A percentile compares a stretch with the other conserved stretches of the same genome.
Evolutionary conservation across 2,797 vertebrate species (phyloP).

Genomic region (Carduelis carduelis): DNA sequence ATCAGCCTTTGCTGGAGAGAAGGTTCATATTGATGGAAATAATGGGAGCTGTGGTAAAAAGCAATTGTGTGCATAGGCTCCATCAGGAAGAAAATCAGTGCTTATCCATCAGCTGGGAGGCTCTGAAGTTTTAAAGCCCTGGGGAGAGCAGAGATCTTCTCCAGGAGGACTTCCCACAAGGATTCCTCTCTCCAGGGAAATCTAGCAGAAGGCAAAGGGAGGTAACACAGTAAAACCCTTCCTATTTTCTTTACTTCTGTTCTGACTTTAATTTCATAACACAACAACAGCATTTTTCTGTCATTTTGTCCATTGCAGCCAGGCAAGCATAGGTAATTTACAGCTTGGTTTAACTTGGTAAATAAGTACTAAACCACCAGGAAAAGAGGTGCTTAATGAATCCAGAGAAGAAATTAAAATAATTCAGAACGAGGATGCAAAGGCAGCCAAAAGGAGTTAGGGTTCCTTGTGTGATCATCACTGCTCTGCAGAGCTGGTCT

Average conservation of each 20-base stretch:
- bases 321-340: conserved; percentile 10
- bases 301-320: neutral
- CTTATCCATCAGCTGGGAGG: neutral
- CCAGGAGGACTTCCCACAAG: neutral
- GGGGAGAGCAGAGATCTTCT: neutral
- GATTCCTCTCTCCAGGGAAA: neutral
- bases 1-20: neutral
- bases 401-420: conserved; percentile 2
- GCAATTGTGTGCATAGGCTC: neutral
- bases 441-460: neutral
- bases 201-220: neutral
- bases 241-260: neutral
- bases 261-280: neutral
- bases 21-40: neutral
- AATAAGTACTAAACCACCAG: conserved; percentile 8
- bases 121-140: neutral
- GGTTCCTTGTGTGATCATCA: neutral
- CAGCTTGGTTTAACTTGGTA: conserved; percentile 36
- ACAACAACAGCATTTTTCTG: neutral
- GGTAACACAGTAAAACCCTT: neutral
- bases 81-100: neutral
- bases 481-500: neutral
- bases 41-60: neutral
- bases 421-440: neutral
- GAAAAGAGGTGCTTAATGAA: neutral